Evolutionary conservation across 2,113 vertebrate species (phyloP).

Genomic region (Ictalurus furcatus): DNA sequence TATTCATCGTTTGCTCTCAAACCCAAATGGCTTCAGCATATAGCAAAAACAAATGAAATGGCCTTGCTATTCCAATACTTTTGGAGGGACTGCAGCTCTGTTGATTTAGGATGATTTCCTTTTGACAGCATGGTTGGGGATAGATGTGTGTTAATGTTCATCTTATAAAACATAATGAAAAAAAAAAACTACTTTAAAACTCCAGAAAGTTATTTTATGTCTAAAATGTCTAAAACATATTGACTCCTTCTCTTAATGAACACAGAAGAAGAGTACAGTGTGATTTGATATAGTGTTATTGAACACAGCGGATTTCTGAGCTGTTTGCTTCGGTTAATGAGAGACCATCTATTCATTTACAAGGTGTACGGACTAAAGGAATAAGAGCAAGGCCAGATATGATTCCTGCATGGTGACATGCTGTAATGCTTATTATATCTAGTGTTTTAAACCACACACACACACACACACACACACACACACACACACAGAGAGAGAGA

Average conservation of each 20-base stretch:
- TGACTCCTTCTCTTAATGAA: not conserved
- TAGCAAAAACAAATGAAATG: not conserved
- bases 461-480: not conserved
- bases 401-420: conserved; percentile 11
- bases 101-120: not conserved
- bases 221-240: not conserved
- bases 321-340: not conserved
- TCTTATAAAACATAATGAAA: not conserved
- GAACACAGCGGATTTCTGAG: not conserved
- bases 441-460: not conserved
- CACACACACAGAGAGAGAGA: not conserved
- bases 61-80: not conserved
- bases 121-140: not conserved
- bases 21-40: not conserved
- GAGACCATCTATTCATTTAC: conserved; percentile 3
- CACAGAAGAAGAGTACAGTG: not conserved
- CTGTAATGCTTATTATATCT: not conserved
- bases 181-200: not conserved
- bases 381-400: not conserved
- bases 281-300: not conserved
- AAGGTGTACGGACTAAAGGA: not conserved
- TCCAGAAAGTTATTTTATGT: not conserved
- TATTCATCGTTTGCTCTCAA: not conserved
- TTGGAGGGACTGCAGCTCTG: not conserved
- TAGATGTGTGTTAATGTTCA: not conserved